Base-by-base conservation (phyloP, 2,888 invertebrate genomes). In the Drosophila melanosoma region DNA sequence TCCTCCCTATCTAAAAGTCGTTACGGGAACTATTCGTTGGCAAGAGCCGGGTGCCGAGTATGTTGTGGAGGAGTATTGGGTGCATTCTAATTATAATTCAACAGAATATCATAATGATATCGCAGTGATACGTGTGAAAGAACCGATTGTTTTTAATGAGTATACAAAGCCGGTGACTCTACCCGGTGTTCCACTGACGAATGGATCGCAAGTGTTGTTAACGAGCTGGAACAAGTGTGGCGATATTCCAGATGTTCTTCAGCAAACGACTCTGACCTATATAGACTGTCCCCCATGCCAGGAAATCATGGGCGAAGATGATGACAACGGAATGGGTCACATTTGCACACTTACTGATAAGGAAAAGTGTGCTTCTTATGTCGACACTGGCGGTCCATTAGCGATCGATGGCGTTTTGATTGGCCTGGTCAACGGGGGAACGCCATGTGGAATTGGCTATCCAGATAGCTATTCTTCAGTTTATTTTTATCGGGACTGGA, bases 191-290 rank as follows among this genome's bases (percentile, higher is more conserved):
- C 94, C 94, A 0, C 92, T 94, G 23, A 90, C 93, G 66, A 94
- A 94, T 40, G 94, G 93, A 0, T 94, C 95, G 26, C 89, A 94
- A 0, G 69, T 95, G 20, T 82, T 94, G 5, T 88, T 95, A 0
- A 95, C 95, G 12, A 95, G 95, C 11, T 95, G 95, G 95, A 95
- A 95, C 94, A 26, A 94, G 2, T 4, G 48, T 17, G 94, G 94
- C 4, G 92, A 92, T 1, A 81, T 93, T 0, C 94, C 95, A 20
- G 94, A 95, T 71, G 93, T 94, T 56, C 92, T 95, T 60, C 95
- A 95, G 93, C 93, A 94, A 83, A 86, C 95, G 48, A 92, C 94
- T 0, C 91, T 95, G 2, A 93, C 93, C n/a, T 93, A 94, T 12
- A 93, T 95, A 48, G 93, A 94, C 0, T 60, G 87, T 93, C 93